Base-by-base conservation (phyloP, 2,113 vertebrate genomes). In the Saimiri boliviensis region DNA sequence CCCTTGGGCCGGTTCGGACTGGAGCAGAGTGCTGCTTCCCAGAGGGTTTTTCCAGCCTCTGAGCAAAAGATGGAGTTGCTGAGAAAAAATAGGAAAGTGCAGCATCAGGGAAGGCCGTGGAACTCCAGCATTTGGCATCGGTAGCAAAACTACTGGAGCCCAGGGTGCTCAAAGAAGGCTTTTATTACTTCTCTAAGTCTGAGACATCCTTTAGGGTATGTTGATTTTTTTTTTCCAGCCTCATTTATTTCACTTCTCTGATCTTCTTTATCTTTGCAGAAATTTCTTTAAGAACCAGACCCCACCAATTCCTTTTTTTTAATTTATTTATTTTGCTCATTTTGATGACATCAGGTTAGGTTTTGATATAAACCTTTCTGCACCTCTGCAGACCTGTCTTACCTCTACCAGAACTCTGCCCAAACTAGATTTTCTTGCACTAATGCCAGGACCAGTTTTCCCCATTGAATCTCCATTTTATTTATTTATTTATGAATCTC, bases 321-420 rank as follows among this genome's bases (percentile, higher is more conserved):
- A 8, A 20, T 19, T 27, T 35, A 42, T 32, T 52, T 23, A 74
- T 49, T 86, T 83, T 87, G 1, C 12, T 66, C 30, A 23, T 91
- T 85, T n/a, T 13, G 8, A n/a, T 49, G 54, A 49, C 19, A 74
- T 79, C 8, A n/a, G 10, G 13, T 49, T 81, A 71, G 8, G 52
- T 76, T 74, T 95, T 37, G 45, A 81, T 70, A 77, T 45, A 70
- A 76, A 73, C 54, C 66, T 70, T 70, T 81, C 56, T 93, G 40
- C 5, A 93, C 30, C n/a, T 73, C 23, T 45, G 8, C 8, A 66
- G 27, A n/a, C 58, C n/a, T 73, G 32, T 8, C 42, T 66, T 7
- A 66, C 13, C 45, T 93, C 89, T 52, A 40, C 13, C 37, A 77
- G 16, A 91, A 79, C 68, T 77, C 66, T 77, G 63, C 25, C 73